These are phyloP conservation scores for Allacma fusca DNA, from an alignment of 2,888 invertebrate species.

Conservation along the genomic window DNA sequence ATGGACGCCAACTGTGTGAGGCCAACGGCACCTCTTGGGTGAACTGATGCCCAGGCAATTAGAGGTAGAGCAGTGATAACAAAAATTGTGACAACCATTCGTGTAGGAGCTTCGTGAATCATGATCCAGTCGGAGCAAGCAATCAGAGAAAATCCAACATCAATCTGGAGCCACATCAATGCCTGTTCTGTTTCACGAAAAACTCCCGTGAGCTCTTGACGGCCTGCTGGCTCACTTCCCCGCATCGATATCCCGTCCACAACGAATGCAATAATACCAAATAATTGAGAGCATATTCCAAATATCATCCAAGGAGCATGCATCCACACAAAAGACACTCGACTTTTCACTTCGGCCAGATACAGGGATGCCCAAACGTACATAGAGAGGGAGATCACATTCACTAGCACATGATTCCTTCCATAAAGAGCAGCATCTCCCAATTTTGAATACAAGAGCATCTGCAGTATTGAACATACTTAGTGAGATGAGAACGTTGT, in stretches of 20 bases:
- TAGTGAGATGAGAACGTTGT: background rate
- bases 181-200: constrained; percentile 27
- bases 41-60: constrained; percentile 34
- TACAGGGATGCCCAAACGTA: constrained; percentile 19
- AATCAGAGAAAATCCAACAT: constrained; percentile 30
- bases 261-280: constrained; percentile 8
- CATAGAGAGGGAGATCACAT: background rate
- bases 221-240: background rate
- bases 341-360: background rate
- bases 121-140: constrained; percentile 33
- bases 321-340: constrained; percentile 22
- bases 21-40: constrained; percentile 27
- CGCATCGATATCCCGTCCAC: background rate
- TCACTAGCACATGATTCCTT: background rate
- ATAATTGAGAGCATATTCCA: constrained; percentile 22
- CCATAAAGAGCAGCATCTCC: background rate
- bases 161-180: constrained; percentile 36
- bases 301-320: constrained; percentile 30
- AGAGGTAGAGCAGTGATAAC: constrained; percentile 22
- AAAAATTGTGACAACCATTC: constrained; percentile 34
- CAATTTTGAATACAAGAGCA: background rate
- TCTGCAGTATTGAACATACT: background rate
- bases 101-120: background rate
- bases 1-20: constrained; percentile 34
- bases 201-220: background rate